phyloP scores from a whole-genome alignment of 2,888 invertebrate species.

The Molorchus minor region DNA sequence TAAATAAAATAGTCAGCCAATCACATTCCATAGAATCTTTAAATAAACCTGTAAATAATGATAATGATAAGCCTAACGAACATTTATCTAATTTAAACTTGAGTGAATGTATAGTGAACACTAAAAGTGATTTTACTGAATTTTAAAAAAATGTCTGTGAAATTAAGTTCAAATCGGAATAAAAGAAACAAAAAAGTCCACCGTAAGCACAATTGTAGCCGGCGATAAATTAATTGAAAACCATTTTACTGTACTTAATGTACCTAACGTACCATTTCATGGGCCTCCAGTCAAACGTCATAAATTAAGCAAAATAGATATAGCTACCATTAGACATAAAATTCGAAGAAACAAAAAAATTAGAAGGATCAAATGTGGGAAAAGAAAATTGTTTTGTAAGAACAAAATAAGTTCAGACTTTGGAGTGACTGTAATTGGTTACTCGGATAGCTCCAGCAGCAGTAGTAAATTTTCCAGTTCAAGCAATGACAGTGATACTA shows the following conservation, averaged over 20 bases:
- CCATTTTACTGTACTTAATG: slow-evolving; percentile 57
- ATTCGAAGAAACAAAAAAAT: slow-evolving; percentile 19
- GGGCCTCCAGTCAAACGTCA: slow-evolving; percentile 48
- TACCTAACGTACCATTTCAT: slow-evolving; percentile 55
- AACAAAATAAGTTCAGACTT: slow-evolving; percentile 47
- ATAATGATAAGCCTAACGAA: slow-evolving; percentile 28
- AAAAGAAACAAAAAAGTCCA: slow-evolving; percentile 25
- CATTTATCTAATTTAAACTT: slow-evolving; percentile 29
- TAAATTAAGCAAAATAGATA: slow-evolving; percentile 61
- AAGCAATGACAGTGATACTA: slow-evolving; percentile 64
- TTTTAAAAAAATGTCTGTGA: slow-evolving; percentile 9
- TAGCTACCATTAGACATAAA: slow-evolving; percentile 57
- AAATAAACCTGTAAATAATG: slow-evolving; percentile 28
- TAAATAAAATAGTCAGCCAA: slow-evolving; percentile 41
- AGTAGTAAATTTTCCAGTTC: slow-evolving; percentile 63
- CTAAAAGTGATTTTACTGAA: slow-evolving; percentile 12
- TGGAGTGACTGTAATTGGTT: slow-evolving; percentile 56
- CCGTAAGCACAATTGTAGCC: slow-evolving; percentile 10
- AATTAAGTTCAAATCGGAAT: slow-evolving; percentile 17
- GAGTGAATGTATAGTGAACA: slow-evolving; percentile 24
- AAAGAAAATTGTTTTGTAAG: slow-evolving; percentile 5
- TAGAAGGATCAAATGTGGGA: neutral
- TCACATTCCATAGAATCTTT: slow-evolving; percentile 42
- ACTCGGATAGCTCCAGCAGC: slow-evolving; percentile 60
- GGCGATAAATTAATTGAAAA: slow-evolving; percentile 19